These are phyloP conservation scores for Anas platyrhynchos DNA, from an alignment of 2,113 vertebrate genomes.

Conservation along the genomic window DNA sequence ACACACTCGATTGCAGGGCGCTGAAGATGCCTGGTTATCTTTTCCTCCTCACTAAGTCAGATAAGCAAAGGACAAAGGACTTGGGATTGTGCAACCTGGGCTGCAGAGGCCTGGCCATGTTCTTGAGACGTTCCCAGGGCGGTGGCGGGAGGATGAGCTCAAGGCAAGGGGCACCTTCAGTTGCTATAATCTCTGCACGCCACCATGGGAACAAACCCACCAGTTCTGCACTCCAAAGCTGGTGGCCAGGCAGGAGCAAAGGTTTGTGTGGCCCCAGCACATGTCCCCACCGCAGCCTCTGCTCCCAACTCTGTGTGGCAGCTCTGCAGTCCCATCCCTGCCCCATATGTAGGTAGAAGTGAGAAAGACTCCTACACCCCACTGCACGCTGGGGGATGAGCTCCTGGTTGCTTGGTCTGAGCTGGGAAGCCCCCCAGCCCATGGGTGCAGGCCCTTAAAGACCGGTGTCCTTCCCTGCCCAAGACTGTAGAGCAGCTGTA, in stretches of 20 bases:
- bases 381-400: not conserved
- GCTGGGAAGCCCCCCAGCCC: not conserved
- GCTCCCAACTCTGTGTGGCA: rapidly evolving
- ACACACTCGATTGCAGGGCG: conserved; percentile 1
- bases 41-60: conserved; percentile 45
- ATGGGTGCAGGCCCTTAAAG: not conserved
- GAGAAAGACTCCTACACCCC: not conserved
- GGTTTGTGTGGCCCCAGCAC: no score
- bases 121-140: conserved; percentile 31
- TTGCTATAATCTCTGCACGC: not conserved
- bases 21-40: conserved; percentile 58
- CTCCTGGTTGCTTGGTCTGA: rapidly evolving
- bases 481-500: not conserved
- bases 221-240: rapidly evolving
- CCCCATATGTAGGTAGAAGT: rapidly evolving
- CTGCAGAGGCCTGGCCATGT: not conserved
- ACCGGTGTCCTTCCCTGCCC: not conserved
- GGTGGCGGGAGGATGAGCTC: not conserved
- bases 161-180: not conserved
- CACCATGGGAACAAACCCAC: not conserved
- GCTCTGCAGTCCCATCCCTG: not conserved
- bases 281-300: rapidly evolving
- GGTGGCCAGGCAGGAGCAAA: not conserved
- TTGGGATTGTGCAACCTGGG: not conserved
- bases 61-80: conserved; percentile 71